These are phyloP conservation scores for Entomobrya proxima DNA, from an alignment of 2,888 invertebrate species.

Conservation along the genomic window DNA sequence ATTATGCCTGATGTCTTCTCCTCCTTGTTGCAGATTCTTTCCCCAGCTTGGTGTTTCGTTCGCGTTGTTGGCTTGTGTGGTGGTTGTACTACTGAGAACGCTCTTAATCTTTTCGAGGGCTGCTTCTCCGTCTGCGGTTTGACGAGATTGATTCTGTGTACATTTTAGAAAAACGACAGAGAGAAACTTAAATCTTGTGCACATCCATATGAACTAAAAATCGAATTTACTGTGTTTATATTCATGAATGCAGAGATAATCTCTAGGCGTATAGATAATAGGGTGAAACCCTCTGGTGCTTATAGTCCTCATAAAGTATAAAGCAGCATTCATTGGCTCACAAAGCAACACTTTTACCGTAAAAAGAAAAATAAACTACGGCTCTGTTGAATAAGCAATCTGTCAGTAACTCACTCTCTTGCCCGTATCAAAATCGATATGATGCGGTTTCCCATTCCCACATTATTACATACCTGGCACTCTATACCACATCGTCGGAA, in stretches of 20 bases:
- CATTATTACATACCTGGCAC: no score
- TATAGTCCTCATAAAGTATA: no score
- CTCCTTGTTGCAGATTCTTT: not conserved
- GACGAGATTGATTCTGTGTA: conserved; percentile 28
- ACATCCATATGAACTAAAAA: not conserved
- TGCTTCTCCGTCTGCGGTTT: not conserved
- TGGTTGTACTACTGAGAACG: conserved; percentile 26
- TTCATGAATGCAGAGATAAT: no score
- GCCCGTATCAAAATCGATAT: no score
- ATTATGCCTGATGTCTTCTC: not conserved
- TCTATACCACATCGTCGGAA: no score
- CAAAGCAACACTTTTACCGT: not conserved
- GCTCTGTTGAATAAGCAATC: conserved; percentile 9
- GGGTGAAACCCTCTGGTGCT: no score
- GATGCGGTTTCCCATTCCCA: conserved; percentile 20
- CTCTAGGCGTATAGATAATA: no score
- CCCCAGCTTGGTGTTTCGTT: conserved; percentile 21
- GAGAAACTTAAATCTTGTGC: not conserved
- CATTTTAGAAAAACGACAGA: not conserved
- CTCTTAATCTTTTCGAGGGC: conserved; percentile 31
- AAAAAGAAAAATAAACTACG: conserved; percentile 50
- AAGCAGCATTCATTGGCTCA: no score
- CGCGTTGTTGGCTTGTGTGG: not conserved
- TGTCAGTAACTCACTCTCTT: not conserved
- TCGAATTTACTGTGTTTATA: no score